Evolutionary conservation across 2,797 vertebrate species (phyloP), one percentile per base, ranked within the genome.

Genomic region (Nannoperca obscura): DNA sequence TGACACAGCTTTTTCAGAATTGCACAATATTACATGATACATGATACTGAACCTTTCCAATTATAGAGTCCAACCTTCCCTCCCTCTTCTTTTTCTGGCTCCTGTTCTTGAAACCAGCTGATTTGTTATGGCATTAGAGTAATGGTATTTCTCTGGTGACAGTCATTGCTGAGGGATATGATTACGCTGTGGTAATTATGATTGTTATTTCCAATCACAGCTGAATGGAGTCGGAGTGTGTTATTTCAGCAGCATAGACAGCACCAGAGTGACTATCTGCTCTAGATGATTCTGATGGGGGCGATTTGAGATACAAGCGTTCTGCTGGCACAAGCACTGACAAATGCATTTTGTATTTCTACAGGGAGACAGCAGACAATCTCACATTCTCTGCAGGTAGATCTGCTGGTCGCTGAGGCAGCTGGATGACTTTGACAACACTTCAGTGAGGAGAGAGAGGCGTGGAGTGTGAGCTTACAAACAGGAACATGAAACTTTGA

Each of bases 201-300:
- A 92, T 85, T 93, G 86, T 92, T 92, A 93, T 92, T 94, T 94
- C 88, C 92, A 92, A 93, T 94, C 92, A 93, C 89, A 81, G 88
- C 81, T 84, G 85, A 93, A 91, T 86, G 80, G 88, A 91, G 89
- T 94, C 84, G 14, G 79, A 87, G 88, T 91, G 81, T 88, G 71
- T 90, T 92, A 88, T 93, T 91, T 90, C 88, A 86, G 82, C 74
- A 60, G 81, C 47, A 32, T 17, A 82, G 88, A 86, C 83, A 84
- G 86, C 69, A 73, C 74, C 86, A 38, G 74, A 78, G 88, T 71
- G 83, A 90, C 89, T 84, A 82, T 89, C 84, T 84, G 81, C 59
- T 30, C 86, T 65, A 44, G 86, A 82, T 86, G 88, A 88, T 79
- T 91, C 89, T 89, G 85, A 88, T 82, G 89, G 86, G 88, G 85